A percentile compares a stretch with the other conserved stretches of the same genome.
Evolutionary conservation across 2,797 vertebrate species (phyloP).

Genomic region (Glyptemys insculpta): DNA sequence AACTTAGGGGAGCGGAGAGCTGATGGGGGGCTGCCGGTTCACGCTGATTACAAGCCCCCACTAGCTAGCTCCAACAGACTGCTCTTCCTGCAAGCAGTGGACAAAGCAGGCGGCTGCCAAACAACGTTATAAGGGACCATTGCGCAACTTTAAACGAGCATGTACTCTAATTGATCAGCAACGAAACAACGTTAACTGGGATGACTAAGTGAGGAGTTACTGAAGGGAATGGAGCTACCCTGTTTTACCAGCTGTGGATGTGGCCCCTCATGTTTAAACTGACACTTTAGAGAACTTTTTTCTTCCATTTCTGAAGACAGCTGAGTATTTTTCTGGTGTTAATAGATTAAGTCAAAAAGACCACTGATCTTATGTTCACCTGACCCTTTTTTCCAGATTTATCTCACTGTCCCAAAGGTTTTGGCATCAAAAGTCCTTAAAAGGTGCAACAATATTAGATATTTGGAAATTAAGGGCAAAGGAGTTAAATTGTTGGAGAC

Average conservation of each 20-base stretch:
- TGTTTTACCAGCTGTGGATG: neutral
- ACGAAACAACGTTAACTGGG: no score
- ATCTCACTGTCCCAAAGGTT: rapidly evolving
- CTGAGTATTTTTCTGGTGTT: neutral
- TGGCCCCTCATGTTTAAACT: neutral
- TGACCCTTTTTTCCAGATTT: neutral
- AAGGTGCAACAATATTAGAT: neutral
- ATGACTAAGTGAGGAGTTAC: no score
- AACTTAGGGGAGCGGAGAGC: no score
- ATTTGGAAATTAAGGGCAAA: neutral
- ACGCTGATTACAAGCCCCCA: no score
- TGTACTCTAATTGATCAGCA: no score
- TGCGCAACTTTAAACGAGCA: no score
- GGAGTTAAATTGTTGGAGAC: neutral
- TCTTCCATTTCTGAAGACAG: neutral
- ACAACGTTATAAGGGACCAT: no score
- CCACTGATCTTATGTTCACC: neutral
- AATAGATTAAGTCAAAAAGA: neutral
- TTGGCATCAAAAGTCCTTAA: rapidly evolving
- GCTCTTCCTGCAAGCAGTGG: no score
- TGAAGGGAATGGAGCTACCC: no score
- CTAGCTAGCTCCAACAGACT: no score
- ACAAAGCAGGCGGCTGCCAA: no score
- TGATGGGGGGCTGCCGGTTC: no score
- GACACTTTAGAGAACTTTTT: neutral